phyloP scores from a whole-genome alignment of 2,113 vertebrate genomes.

The Cygnus atratus region DNA sequence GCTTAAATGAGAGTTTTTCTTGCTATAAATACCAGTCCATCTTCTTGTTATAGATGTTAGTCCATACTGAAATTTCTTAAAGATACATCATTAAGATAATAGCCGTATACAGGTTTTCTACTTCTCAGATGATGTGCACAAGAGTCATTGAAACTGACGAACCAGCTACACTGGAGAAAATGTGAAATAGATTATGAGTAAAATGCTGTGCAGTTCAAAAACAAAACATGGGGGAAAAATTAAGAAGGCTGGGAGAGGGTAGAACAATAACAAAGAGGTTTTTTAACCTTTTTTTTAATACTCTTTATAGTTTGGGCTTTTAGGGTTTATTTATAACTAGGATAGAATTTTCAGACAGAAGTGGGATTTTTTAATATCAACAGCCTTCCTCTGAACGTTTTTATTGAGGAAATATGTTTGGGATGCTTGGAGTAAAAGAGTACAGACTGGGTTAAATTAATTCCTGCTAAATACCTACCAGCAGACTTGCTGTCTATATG shows the following conservation, averaged over 20 bases:
- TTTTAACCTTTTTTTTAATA: not conserved
- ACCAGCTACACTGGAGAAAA: not conserved
- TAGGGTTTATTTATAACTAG: not conserved
- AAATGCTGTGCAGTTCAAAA: not conserved
- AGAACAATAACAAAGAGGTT: no score
- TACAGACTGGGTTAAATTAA: conserved; percentile 56
- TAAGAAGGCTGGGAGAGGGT: not conserved
- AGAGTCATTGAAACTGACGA: not conserved
- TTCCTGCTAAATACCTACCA: conserved; percentile 59
- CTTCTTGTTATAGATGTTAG: not conserved
- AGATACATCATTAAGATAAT: not conserved
- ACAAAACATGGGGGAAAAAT: not conserved
- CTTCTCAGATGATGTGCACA: not conserved
- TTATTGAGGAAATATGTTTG: conserved; percentile 4
- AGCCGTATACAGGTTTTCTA: not conserved
- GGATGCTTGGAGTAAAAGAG: not conserved
- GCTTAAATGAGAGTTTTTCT: not conserved
- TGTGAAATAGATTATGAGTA: not conserved
- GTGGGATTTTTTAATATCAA: conserved; percentile 25
- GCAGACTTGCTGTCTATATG: conserved; percentile 38
- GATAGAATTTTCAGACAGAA: not conserved
- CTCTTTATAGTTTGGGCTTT: not conserved
- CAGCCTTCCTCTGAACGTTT: conserved; percentile 7
- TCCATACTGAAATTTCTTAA: not conserved
- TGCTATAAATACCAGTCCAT: no score